Base-by-base conservation (phyloP, 2,888 invertebrate species). In the Volucella inflata region DNA sequence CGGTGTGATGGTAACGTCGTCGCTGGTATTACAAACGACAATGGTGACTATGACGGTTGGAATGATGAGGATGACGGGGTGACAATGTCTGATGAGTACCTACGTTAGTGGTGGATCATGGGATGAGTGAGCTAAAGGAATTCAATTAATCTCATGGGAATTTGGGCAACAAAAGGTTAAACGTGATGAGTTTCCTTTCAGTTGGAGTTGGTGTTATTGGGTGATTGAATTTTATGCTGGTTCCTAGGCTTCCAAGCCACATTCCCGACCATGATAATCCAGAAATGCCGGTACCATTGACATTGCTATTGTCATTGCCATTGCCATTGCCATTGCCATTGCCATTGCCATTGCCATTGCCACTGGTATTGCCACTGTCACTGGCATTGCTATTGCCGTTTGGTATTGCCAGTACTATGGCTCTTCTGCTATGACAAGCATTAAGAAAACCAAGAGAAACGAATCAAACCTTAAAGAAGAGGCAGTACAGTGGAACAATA, bases 71-170 rank as follows among this genome's bases (percentile, higher is more conserved):
- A 30, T 1, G 30, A 30, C n/a, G n/a, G 6, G 30, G 30, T 30
- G 30, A 30, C 30, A 30, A 30, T 0, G 30, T 30, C 30, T 30
- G 30, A 30, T 6, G 30, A 30, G 6, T 30, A 30, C 46, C 14
- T 21, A 36, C 16, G 6, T 4, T 11, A 16, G 36, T 64, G 14
- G 50, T 42, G 48, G 12, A 55, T 6, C 6, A 30, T 6, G 36
- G 17, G 14, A 40, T 17, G 36, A 60, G 30, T 17, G 48, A 81
- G 36, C 67, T 72, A 85, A 85, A 77, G 77, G 85, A 85, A 85
- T 85, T 85, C 85, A 85, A 85, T 85, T 85, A 85, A 85, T 85
- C 85, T 81, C 85, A 77, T 77, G 85, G 77, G 85, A 85, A 85
- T 85, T 81, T 51, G 46, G 57, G 57, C 76, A 81, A 85, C 81